Base-by-base conservation (phyloP, 2,113 vertebrate genomes). In the Diphyllodes magnificus region DNA sequence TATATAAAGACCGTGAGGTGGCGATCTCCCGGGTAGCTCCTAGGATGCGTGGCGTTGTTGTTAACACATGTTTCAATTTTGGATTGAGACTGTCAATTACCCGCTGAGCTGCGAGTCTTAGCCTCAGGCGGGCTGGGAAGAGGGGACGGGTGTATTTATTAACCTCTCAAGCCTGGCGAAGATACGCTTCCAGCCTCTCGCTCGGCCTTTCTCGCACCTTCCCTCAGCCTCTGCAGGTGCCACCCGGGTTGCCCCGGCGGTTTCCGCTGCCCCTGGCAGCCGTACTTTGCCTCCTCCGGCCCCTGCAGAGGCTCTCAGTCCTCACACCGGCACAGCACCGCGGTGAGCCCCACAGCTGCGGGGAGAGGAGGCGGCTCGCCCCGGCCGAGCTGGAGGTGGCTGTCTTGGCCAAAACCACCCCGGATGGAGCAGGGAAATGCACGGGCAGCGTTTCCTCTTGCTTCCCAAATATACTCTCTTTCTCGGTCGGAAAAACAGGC, bases 11-110 rank as follows among this genome's bases (percentile, higher is more conserved):
- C 94, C 82, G 77, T 95, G 90, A 97, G 97, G 93, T 96, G 96
- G 95, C 93, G 91, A 97, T 97, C 96, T 97, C 95, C 95, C 71
- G 92, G 89, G 95, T 85, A 96, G 91, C 90, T 96, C 86, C 84
- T 90, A 83, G 91, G 84, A 95, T 97, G 92, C 93, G 69, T 88
- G 95, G 92, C 96, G 84, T 95, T 93, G 93, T 96, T 97, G 96
- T 95, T 97, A 97, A 97, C 95, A 97, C 94, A 93, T 94, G 97
- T 97, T 97, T 97, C 96, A 97, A 94, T 97, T 97, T 97, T 95
- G 96, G 95, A 90, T 95, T 86, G 94, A 97, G 96, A 96, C 96
- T 96, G 97, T 96, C 97, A 97, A 96, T 97, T 97, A 97, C 96
- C 97, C 90, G 95, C 97, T 96, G 96, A 92, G 96, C 95, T 95